phyloP scores from a whole-genome alignment of 2,888 invertebrate species.

The Mythimna vitellina region DNA sequence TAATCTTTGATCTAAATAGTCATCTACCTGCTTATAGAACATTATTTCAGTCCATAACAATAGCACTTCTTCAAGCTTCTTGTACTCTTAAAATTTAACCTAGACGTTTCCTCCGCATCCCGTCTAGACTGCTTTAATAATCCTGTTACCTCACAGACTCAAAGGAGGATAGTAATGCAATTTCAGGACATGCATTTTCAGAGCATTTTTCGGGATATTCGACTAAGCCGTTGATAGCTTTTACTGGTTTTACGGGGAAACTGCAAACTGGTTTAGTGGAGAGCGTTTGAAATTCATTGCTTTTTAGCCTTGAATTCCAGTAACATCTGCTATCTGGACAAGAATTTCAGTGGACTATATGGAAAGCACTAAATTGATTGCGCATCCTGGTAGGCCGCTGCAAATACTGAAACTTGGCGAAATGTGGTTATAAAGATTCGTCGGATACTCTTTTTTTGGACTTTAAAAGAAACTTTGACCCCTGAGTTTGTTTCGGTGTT shows the following conservation, averaged over 20 bases:
- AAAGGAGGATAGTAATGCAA: conserved; percentile 21
- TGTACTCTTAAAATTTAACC: conserved; percentile 17
- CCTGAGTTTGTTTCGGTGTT: no score
- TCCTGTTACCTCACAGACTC: conserved; percentile 8
- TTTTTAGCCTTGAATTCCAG: neutral
- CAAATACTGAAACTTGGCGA: no score
- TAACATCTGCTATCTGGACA: neutral
- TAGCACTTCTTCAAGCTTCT: neutral
- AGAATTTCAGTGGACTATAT: no score
- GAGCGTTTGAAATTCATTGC: neutral
- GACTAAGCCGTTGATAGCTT: conserved; percentile 15
- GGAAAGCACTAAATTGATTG: no score
- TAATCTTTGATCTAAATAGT: neutral
- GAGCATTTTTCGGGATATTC: conserved; percentile 12
- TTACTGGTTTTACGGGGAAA: conserved; percentile 8
- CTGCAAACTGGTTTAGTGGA: neutral
- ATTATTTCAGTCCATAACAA: conserved; percentile 4
- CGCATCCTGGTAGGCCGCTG: no score
- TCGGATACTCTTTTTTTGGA: no score
- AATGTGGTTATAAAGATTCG: no score
- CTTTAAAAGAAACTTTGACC: no score
- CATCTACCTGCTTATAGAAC: neutral
- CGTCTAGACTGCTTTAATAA: conserved; percentile 59
- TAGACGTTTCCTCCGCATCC: conserved; percentile 38
- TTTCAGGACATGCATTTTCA: conserved; percentile 13